phyloP scores from a whole-genome alignment of 2,888 invertebrate genomes.

The Gari tellinella region DNA sequence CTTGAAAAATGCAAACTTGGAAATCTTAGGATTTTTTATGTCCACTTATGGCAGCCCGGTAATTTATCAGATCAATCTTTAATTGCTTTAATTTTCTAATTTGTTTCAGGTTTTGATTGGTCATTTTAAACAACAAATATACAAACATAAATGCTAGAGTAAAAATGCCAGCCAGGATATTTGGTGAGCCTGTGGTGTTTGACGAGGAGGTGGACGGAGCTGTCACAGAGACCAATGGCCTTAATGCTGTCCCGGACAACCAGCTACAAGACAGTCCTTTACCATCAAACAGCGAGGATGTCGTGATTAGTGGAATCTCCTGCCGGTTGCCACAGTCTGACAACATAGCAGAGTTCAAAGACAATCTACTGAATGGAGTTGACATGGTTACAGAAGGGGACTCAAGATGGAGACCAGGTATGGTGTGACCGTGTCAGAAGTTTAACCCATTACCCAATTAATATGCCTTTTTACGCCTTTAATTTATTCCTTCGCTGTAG shows the following conservation, averaged over 20 bases:
- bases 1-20: too few species aligned
- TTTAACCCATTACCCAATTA: too few species aligned
- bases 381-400: slow-evolving; percentile 97
- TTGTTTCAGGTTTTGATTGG: too few species aligned
- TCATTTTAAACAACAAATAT: too few species aligned
- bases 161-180: slow-evolving; percentile 53
- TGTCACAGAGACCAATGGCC: not conserved
- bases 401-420: slow-evolving; percentile 93
- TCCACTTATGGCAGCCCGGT: too few species aligned
- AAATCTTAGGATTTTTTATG: too few species aligned
- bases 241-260: not conserved
- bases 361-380: slow-evolving; percentile 94
- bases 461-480: too few species aligned
- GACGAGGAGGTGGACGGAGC: slow-evolving; percentile 31
- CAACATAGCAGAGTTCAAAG: slow-evolving; percentile 95
- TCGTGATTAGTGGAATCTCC: slow-evolving; percentile 86
- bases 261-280: not conserved
- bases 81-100: too few species aligned
- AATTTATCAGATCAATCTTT: too few species aligned
- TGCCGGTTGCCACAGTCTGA: slow-evolving; percentile 94
- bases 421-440: too few species aligned
- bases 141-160: too few species aligned
- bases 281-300: slow-evolving; percentile 30
- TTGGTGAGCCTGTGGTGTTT: slow-evolving; percentile 54
- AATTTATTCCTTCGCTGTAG: too few species aligned